Conservation (phyloP, 92 coral and sea anemone genomes). For the Parazoanthus swiftii region DNA sequence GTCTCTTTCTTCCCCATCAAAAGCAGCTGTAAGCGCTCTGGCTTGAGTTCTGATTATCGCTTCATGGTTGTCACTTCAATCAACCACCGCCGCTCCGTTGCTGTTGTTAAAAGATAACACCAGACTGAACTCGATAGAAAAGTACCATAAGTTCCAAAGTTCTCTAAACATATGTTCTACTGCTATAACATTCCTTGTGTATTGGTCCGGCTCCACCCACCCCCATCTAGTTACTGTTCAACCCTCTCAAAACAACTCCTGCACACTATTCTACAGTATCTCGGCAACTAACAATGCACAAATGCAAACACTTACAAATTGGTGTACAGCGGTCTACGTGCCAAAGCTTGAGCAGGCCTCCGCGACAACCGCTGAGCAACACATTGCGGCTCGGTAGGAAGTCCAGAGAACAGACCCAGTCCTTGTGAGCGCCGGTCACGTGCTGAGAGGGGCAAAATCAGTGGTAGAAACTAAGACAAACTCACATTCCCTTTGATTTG, state of each 20-base stretch:
- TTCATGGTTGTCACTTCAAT: background rate
- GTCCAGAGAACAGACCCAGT: conserved; percentile 97
- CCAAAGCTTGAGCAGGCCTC: conserved; percentile 91
- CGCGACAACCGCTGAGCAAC: conserved; percentile 97
- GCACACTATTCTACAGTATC: background rate
- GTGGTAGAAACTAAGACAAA: background rate
- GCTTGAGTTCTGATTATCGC: background rate
- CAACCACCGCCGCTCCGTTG: too few relatives aligned
- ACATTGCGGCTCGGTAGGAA: conserved; percentile 80
- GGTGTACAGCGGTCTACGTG: conserved; percentile 80
- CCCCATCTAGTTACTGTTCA: too few relatives aligned
- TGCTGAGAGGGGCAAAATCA: conserved; percentile 52
- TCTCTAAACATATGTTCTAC: too few relatives aligned
- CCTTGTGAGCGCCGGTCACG: conserved; percentile 91
- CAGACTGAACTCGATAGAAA: too few relatives aligned
- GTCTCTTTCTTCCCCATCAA: background rate
- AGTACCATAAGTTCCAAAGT: too few relatives aligned
- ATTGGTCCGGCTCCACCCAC: too few relatives aligned
- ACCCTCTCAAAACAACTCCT: background rate
- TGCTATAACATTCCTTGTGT: too few relatives aligned
- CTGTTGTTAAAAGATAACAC: too few relatives aligned
- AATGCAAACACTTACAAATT: conserved; percentile 66
- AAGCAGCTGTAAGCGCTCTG: background rate
- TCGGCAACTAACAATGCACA: background rate
- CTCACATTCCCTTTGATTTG: background rate